A percentile compares a stretch with the other conserved stretches of the same genome.
Conservation (phyloP, 2,797 vertebrate genomes). For the Silurus lanzhouensis region DNA sequence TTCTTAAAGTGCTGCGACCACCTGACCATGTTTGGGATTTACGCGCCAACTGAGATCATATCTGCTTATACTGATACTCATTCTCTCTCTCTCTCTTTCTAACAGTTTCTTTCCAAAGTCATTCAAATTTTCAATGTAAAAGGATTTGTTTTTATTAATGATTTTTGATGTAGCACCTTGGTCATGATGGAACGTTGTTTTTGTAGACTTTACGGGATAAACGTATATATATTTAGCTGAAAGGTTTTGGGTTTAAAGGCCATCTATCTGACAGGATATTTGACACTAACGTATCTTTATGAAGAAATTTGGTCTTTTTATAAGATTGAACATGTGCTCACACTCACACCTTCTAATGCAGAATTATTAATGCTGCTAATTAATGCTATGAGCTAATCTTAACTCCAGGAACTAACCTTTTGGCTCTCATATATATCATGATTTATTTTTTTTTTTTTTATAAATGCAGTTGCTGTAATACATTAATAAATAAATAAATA, state of each 20-base stretch:
- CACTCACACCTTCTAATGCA: background rate
- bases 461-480: too few relatives aligned
- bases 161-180: too few relatives aligned
- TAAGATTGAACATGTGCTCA: background rate
- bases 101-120: too few relatives aligned
- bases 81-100: slow-evolving; percentile 57
- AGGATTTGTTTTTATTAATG: too few relatives aligned
- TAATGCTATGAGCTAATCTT: background rate
- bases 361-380: background rate
- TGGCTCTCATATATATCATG: background rate
- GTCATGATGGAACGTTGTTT: too few relatives aligned
- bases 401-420: background rate
- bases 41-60: background rate
- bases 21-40: background rate
- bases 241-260: background rate
- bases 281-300: background rate
- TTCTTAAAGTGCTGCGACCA: background rate
- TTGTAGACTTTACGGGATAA: too few relatives aligned
- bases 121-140: too few relatives aligned
- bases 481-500: too few relatives aligned
- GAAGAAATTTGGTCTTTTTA: background rate
- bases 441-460: too few relatives aligned
- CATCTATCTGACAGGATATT: background rate
- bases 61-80: slow-evolving; percentile 49
- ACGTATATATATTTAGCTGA: too few relatives aligned